phyloP scores from a whole-genome alignment of 2,113 vertebrate genomes.

The Galemys pyrenaicus region DNA sequence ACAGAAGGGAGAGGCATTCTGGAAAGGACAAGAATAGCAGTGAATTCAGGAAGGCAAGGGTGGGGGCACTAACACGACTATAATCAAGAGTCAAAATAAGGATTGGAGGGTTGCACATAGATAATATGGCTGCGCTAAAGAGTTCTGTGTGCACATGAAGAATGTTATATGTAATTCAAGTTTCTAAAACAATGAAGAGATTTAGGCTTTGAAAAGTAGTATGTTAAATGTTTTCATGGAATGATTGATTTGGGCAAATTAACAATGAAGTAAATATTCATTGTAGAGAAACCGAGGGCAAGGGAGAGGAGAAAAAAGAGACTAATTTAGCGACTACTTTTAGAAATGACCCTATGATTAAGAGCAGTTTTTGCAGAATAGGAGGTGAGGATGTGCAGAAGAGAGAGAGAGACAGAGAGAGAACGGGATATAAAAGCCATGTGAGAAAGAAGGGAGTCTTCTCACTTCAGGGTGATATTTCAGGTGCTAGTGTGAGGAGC shows the following conservation, averaged over 20 bases:
- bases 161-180: not conserved
- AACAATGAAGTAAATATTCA: not conserved
- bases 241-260: not conserved
- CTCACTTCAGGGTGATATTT: not conserved
- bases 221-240: not conserved
- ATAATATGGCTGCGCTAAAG: not conserved
- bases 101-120: not conserved
- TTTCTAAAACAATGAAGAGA: not conserved
- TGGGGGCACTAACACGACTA: not conserved
- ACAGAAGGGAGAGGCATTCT: not conserved
- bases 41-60: not conserved
- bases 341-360: not conserved
- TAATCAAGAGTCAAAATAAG: not conserved
- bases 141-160: not conserved
- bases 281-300: not conserved
- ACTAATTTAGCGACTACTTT: not conserved
- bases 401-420: not conserved
- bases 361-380: not conserved
- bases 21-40: not conserved
- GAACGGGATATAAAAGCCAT: rapidly evolving
- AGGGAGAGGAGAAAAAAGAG: not conserved
- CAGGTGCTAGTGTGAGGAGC: not conserved
- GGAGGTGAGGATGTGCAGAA: not conserved
- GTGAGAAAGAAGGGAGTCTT: not conserved
- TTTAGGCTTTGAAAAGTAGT: slow-evolving; percentile 5